A percentile compares a stretch with the other conserved stretches of the same genome.
These are phyloP conservation scores for Sebastes ruberrimus DNA, from an alignment of 2,797 vertebrate genomes.

Conservation along the genomic window DNA sequence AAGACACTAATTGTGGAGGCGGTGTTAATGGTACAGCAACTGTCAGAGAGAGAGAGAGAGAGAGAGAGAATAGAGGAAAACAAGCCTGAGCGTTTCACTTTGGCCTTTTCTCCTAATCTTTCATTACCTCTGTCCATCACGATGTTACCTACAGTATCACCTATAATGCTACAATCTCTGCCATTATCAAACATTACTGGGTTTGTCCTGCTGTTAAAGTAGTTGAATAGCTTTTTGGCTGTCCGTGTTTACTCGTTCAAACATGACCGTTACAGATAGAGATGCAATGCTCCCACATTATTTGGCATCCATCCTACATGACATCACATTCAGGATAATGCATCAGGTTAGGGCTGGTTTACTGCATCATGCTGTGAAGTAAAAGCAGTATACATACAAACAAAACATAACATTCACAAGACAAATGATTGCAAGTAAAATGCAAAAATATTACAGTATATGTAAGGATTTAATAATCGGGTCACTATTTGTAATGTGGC, in stretches of 20 bases:
- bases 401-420: not conserved
- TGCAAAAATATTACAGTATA: not conserved
- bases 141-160: not conserved
- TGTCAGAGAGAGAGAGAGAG: slow-evolving; percentile 62
- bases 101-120: slow-evolving; percentile 43
- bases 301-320: not conserved
- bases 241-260: not conserved
- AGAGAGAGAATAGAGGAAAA: slow-evolving; percentile 26
- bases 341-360: not conserved
- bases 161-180: not conserved
- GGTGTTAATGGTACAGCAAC: slow-evolving; percentile 75
- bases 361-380: not conserved
- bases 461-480: not conserved
- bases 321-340: not conserved
- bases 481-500: not conserved
- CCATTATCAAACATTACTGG: not conserved
- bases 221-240: not conserved
- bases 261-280: not conserved
- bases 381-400: not conserved
- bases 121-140: slow-evolving; percentile 27
- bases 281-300: too few relatives aligned
- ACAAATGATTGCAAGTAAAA: not conserved
- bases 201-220: not conserved
- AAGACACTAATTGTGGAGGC: slow-evolving; percentile 80
- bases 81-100: slow-evolving; percentile 33